These are phyloP conservation scores for Pterois miles DNA, from an alignment of 2,797 vertebrate genomes.

Conservation along the genomic window DNA sequence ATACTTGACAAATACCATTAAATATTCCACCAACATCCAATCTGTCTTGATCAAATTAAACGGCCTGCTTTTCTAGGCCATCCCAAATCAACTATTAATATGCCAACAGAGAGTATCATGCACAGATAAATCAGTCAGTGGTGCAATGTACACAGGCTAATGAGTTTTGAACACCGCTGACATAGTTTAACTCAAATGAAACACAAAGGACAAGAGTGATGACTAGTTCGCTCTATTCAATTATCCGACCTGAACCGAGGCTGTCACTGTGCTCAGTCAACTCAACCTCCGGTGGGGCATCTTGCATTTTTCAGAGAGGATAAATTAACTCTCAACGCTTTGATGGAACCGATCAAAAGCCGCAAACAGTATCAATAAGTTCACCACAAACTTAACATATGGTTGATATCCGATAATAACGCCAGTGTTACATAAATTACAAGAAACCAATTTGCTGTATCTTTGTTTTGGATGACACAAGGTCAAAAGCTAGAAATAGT, in stretches of 20 bases:
- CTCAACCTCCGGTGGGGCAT: slow-evolving; percentile 34
- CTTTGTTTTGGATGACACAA: background rate
- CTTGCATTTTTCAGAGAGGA: slow-evolving; percentile 56
- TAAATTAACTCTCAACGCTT: slow-evolving; percentile 73
- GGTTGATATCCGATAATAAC: background rate
- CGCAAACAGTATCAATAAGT: slow-evolving; percentile 45
- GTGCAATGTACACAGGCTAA: slow-evolving; percentile 63
- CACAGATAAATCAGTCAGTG: slow-evolving; percentile 59
- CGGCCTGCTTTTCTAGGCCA: slow-evolving; percentile 16
- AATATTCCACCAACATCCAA: slow-evolving; percentile 29
- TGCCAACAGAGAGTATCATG: slow-evolving; percentile 40
- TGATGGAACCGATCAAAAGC: slow-evolving; percentile 47
- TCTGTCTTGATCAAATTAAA: slow-evolving; percentile 46
- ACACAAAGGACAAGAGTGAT: slow-evolving; percentile 64
- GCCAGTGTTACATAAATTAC: background rate
- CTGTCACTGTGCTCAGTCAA: slow-evolving; percentile 37
- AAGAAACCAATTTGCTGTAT: background rate
- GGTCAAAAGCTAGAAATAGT: slow-evolving; percentile 1
- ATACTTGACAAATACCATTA: slow-evolving; percentile 32
- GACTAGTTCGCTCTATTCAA: slow-evolving; percentile 69
- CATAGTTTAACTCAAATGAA: slow-evolving; percentile 58
- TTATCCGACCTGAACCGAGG: slow-evolving; percentile 65
- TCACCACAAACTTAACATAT: slow-evolving; percentile 5
- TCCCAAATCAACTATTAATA: slow-evolving; percentile 50
- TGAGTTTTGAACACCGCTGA: slow-evolving; percentile 70